Conservation (phyloP, 2,113 vertebrate species). For the Aythya baeri region DNA sequence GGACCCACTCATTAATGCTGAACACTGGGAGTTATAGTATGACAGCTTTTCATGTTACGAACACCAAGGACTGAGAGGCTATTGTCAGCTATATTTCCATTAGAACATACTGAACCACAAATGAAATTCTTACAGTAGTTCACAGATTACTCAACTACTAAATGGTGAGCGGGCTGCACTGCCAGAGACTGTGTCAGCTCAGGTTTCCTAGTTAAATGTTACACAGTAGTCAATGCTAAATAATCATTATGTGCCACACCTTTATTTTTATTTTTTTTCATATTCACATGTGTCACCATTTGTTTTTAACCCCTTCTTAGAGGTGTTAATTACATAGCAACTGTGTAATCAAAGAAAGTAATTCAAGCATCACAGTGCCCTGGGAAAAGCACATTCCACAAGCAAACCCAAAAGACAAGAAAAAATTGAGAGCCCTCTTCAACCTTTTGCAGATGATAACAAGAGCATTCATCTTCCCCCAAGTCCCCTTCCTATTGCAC, state of each 20-base stretch:
- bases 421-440: neutral
- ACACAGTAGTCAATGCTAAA: constrained; percentile 26
- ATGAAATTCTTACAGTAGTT: constrained; percentile 62
- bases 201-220: constrained; percentile 37
- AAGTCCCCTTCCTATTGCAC: neutral
- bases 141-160: constrained; percentile 52
- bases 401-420: neutral
- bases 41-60: neutral
- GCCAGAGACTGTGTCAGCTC: neutral
- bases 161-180: neutral
- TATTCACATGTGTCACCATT: neutral
- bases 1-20: neutral
- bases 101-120: constrained; percentile 59
- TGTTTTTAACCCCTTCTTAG: neutral
- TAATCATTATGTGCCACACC: constrained; percentile 37
- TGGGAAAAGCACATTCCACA: neutral
- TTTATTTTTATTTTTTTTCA: neutral
- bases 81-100: constrained; percentile 51
- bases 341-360: neutral
- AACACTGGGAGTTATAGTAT: neutral
- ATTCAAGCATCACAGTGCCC: rapidly evolving
- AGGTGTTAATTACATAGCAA: neutral
- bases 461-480: neutral
- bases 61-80: rapidly evolving
- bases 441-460: neutral